Percentiles rank a stretch among this genome's conserved stretches.
Conservation (phyloP, 2,113 vertebrate species). For the Macquaria australasica region DNA sequence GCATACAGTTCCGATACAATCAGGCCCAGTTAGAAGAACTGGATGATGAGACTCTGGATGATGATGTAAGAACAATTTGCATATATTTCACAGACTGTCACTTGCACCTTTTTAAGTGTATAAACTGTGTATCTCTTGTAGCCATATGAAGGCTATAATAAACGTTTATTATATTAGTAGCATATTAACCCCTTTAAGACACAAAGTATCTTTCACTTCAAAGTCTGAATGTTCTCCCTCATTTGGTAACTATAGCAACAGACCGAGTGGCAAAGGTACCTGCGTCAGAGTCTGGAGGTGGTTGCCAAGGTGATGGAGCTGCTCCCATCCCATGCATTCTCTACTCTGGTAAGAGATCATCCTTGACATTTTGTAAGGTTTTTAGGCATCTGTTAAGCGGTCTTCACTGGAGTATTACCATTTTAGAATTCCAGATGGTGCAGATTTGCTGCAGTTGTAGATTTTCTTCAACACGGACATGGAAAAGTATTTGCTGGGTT, state of each 20-base stretch:
- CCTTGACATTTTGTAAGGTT: background rate
- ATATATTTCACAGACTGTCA: background rate
- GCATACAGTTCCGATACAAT: constrained; percentile 98
- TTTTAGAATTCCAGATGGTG: background rate
- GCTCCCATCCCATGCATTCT: constrained; percentile 95
- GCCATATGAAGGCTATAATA: background rate
- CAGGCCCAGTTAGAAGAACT: constrained; percentile 97
- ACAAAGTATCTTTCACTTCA: background rate
- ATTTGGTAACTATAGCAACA: constrained; percentile 89
- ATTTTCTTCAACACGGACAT: background rate
- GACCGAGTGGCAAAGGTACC: constrained; percentile 98
- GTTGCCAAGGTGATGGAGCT: constrained; percentile 99
- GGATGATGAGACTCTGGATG: constrained; percentile 97
- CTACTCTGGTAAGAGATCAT: constrained; percentile 89
- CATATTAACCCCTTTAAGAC: background rate
- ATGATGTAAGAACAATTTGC: constrained; percentile 89
- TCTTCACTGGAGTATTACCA: background rate
- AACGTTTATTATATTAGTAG: background rate
- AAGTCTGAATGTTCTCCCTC: constrained; percentile 32
- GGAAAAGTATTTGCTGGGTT: background rate
- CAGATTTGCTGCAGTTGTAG: background rate
- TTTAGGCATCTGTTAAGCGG: background rate
- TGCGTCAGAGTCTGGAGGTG: constrained; percentile 98
- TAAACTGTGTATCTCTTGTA: background rate
- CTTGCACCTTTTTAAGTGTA: background rate